Percentiles rank a stretch among this genome's conserved stretches.
Evolutionary conservation across 2,113 vertebrate species (phyloP).

Genomic region (Calyptomena viridis): DNA sequence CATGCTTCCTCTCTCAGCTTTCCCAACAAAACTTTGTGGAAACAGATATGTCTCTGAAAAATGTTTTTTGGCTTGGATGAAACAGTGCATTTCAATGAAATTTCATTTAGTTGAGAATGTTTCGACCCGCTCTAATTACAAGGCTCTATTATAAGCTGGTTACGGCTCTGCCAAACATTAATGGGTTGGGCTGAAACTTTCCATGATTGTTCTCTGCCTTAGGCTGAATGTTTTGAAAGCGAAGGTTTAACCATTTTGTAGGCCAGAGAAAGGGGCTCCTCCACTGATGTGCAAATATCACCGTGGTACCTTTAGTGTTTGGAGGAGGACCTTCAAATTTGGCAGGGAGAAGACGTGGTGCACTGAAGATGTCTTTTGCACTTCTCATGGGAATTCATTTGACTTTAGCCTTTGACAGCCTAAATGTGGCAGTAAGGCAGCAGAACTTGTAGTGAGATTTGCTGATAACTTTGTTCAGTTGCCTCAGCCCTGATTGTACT

Average conservation of each 20-base stretch:
- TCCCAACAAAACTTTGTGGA: slow-evolving; percentile 23
- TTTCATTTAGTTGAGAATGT: slow-evolving; percentile 44
- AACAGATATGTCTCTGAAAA: slow-evolving; percentile 13
- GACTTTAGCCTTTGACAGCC: neutral
- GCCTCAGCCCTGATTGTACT: rapidly evolving
- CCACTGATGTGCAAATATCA: neutral
- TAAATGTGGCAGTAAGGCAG: neutral
- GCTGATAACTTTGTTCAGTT: neutral
- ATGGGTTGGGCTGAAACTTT: neutral
- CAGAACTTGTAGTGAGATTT: neutral
- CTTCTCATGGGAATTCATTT: neutral
- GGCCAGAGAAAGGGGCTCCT: neutral
- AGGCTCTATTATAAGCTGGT: neutral
- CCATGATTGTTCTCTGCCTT: neutral
- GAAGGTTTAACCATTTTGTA: neutral
- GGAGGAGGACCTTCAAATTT: neutral
- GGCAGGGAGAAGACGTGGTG: neutral
- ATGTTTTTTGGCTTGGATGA: slow-evolving; percentile 13
- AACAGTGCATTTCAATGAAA: neutral
- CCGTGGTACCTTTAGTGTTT: neutral
- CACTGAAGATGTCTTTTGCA: neutral
- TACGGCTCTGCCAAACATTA: neutral
- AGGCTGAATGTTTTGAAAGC: neutral
- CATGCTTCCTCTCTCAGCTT: neutral
- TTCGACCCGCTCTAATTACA: neutral